These are phyloP conservation scores for Philantomba maxwellii DNA, from an alignment of 2,113 vertebrate genomes.

Conservation along the genomic window DNA sequence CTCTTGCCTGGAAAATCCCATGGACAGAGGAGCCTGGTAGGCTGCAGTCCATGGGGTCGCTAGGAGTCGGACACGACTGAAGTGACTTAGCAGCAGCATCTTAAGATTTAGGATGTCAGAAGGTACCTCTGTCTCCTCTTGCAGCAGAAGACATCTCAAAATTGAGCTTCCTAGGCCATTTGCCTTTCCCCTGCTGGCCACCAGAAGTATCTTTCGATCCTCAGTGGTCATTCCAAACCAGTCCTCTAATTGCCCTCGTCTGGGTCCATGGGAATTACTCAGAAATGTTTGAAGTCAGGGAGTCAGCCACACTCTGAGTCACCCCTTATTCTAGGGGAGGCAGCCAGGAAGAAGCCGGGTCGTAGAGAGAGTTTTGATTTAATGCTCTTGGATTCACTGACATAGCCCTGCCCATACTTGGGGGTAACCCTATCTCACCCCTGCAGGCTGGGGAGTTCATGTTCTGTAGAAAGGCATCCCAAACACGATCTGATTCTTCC, in stretches of 20 bases:
- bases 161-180: not conserved
- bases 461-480: constrained; percentile 30
- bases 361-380: constrained; percentile 41
- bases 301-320: constrained; percentile 41
- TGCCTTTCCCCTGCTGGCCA: not conserved
- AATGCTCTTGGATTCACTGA: not conserved
- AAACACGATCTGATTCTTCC: not conserved
- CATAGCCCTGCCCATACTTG: not conserved
- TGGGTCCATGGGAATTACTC: not conserved
- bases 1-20: not conserved
- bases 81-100: not conserved
- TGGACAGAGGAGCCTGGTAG: not conserved
- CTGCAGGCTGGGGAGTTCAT: not conserved
- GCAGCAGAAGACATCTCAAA: not conserved
- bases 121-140: not conserved
- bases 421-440: constrained; percentile 13
- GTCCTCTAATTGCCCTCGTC: constrained; percentile 24
- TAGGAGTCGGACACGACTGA: not conserved
- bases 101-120: not conserved
- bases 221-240: not conserved
- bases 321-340: constrained; percentile 18
- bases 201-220: not conserved
- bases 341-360: constrained; percentile 21
- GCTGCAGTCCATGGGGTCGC: not conserved
- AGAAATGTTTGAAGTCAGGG: constrained; percentile 35